These are phyloP conservation scores for Lordiphosa stackelbergi DNA, from an alignment of 1,140 invertebrate species.

Conservation along the genomic window DNA sequence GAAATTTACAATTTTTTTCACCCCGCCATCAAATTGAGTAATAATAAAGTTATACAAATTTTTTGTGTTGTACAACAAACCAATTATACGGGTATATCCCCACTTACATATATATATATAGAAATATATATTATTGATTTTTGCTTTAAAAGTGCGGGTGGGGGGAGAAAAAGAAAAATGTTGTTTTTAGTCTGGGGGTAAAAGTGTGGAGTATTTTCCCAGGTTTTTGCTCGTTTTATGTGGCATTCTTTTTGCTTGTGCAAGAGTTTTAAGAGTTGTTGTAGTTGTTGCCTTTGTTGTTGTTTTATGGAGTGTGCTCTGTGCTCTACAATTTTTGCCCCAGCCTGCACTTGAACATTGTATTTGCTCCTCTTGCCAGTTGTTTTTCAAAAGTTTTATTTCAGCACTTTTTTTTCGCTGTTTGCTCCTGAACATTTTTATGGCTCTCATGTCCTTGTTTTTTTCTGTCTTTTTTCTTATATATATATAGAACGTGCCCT, in stretches of 20 bases:
- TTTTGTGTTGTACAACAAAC: constrained; percentile 1
- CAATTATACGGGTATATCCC: constrained; percentile 2
- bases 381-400: constrained; percentile 15
- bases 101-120: neutral
- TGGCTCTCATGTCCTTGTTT: constrained; percentile 65
- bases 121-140: constrained; percentile 11
- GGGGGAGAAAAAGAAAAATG: constrained; percentile 5
- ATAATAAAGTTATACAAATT: constrained; percentile 13
- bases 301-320: constrained; percentile 13
- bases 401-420: neutral
- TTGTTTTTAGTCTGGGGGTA: constrained; percentile 11
- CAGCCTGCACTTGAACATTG: constrained; percentile 15
- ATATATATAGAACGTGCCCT: too few species aligned
- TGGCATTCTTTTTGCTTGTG: constrained; percentile 34
- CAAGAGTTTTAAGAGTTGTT: constrained; percentile 59
- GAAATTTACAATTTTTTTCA: neutral
- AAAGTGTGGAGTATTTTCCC: constrained; percentile 11
- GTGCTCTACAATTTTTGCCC: constrained; percentile 28
- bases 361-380: constrained; percentile 18
- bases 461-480: constrained; percentile 11
- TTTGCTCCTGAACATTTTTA: constrained; percentile 53
- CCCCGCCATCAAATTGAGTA: constrained; percentile 15
- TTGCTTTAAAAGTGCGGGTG: constrained; percentile 1
- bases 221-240: constrained; percentile 10
- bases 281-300: constrained; percentile 9